These are phyloP conservation scores for Eunapius fragilis DNA, from an alignment of 37 sponge, comb jelly and placozoan species.

Conservation along the genomic window DNA sequence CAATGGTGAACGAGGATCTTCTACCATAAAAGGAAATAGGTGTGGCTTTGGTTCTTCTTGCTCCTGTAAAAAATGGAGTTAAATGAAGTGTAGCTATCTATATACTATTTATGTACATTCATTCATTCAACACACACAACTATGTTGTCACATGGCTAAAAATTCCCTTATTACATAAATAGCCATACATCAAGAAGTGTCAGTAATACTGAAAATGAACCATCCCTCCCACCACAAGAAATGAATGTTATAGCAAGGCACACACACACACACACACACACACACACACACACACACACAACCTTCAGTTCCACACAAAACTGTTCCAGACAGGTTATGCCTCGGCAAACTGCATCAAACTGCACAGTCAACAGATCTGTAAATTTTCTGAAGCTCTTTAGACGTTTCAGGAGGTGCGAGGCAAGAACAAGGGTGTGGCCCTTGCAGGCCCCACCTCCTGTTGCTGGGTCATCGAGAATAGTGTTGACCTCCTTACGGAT, in stretches of 20 bases:
- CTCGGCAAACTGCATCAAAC: conserved; percentile 22
- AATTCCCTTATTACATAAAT: too few relatives aligned
- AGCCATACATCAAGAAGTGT: too few relatives aligned
- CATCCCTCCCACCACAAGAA: too few relatives aligned
- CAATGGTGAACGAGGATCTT: not conserved
- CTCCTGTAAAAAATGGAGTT: not conserved
- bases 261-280: not conserved
- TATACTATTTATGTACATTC: too few relatives aligned
- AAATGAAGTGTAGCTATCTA: too few relatives aligned
- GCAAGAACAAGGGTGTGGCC: conserved; percentile 61
- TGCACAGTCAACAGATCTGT: conserved; percentile 28
- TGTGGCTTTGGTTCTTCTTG: not conserved
- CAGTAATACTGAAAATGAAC: too few relatives aligned
- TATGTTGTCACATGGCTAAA: too few relatives aligned
- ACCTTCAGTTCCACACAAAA: conserved; percentile 34
- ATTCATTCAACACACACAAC: too few relatives aligned
- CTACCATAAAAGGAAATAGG: not conserved
- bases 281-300: conserved; percentile 1
- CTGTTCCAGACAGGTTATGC: conserved; percentile 45
- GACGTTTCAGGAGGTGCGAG: conserved; percentile 42
- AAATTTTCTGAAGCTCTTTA: conserved; percentile 34
- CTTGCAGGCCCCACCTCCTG: conserved; percentile 49
- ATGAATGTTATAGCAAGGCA: too few relatives aligned
- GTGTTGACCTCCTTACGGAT: conserved; percentile 41
- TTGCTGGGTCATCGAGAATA: conserved; percentile 46